Evolutionary conservation across 2,113 vertebrate species (phyloP), one percentile per base, ranked within the genome.

Genomic region (Marmota monax): DNA sequence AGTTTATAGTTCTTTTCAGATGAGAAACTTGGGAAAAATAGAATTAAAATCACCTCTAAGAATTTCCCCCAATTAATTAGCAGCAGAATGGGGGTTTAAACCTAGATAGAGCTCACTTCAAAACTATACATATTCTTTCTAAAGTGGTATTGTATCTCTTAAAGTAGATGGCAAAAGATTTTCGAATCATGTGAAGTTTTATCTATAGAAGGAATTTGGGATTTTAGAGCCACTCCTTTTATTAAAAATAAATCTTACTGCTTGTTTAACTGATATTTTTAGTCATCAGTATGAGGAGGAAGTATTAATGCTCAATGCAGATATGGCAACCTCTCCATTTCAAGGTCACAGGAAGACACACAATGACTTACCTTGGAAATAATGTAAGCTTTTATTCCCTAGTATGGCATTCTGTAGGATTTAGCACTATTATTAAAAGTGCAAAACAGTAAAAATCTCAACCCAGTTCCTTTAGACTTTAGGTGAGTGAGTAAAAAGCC

Each of bases 171-270:
- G 7, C 32, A 88, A 80, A 72, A 82, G 8, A 1, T 34, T 74
- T 80, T 96, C 82, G 34, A 92, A 69, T n/a, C 37, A 39, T 56
- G 1, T 84, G 4, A 11, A 72, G 11, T 84, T 91, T 92, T 93
- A 87, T 18, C 48, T 83, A 51, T 32, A 88, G 29, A 87, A 90
- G 18, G 65, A 94, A 94, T 9, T 14, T 48, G 6, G 53, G 29
- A 7, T 17, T 20, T 85, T 67, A 85, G 48, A 88, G 42, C 0
- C 25, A 48, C 4, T 80, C 61, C 25, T 96, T 92, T 92, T 7
- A 90, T 53, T 93, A 74, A 90, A 97, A 94, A 45, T 42, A 88
- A 94, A 63, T 84, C 7, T 69, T 87, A 78, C 9, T 61, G 11
- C 34, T 92, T 37, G 5, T 2, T 91, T 92, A 74, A 93, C 61